Evolutionary conservation across 2,113 vertebrate genomes (phyloP), one percentile per base, ranked within the genome.

Genomic region (Cavia porcellus): DNA sequence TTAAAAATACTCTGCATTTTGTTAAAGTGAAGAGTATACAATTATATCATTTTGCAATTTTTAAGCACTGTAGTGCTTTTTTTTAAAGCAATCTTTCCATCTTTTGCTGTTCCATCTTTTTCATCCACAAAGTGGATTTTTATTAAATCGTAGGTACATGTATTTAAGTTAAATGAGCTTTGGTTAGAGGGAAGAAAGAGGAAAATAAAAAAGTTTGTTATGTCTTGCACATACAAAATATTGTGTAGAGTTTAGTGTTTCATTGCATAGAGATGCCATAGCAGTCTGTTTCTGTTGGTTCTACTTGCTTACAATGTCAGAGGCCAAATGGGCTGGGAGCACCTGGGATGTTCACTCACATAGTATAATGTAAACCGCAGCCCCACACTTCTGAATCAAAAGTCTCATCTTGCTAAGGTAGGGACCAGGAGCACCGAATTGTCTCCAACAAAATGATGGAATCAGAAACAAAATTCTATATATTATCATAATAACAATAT

Each of bases 141-240:
- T 17, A 96, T 45, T 64, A 68, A 74, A 52, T 83, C 70, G 72
- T 42, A 79, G 35, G 45, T 17, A 28, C 2, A 25, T 74, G 11
- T 17, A 62, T 85, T 93, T 61, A 94, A 91, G 86, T 90, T 86
- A 32, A 74, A n/a, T 94, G 81, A 93, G 32, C 5, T 95, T 96
- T 90, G n/a, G 42, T 17, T 12, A n/a, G 17, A 74, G 15, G 4
- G 28, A 35, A 95, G 47, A 64, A 82, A 50, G 0, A 12, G 81
- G 50, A 90, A 2, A 52, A 87, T 75, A 15, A 52, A 42, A 74
- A 93, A 96, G 89, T 96, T 97, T 50, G 6, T 4, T 87, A 47
- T 20, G 13, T 80, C 85, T 35, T 86, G 14, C 68, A 13, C 68
- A 4, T 88, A 47, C 42, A 59, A 92, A 74, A 35, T 45, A 90